Conservation (phyloP, 2,797 vertebrate genomes). For the Microctenopoma steveboyesi region DNA sequence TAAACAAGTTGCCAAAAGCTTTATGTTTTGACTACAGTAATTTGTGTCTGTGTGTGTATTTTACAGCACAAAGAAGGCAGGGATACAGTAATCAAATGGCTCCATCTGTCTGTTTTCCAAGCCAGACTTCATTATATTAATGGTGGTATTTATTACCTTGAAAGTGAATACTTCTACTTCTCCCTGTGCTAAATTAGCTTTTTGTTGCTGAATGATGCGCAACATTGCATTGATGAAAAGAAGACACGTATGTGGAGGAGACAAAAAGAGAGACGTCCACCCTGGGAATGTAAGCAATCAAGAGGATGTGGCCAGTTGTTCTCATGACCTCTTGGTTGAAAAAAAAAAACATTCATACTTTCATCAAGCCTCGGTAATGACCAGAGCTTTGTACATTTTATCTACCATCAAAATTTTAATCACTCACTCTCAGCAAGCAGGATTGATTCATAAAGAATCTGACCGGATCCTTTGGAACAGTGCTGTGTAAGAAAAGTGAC, state of each 20-base stretch:
- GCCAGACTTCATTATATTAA: conserved; percentile 58
- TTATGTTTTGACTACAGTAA: conserved; percentile 40
- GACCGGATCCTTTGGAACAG: conserved; percentile 48
- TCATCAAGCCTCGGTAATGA: conserved; percentile 18
- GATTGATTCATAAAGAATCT: conserved; percentile 46
- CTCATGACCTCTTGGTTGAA: conserved; percentile 69
- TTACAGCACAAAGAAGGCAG: conserved; percentile 33
- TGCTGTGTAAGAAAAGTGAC: not conserved
- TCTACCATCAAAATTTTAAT: conserved; percentile 49
- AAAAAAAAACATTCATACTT: conserved; percentile 6
- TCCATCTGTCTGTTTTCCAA: conserved; percentile 62
- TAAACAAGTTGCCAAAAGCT: conserved; percentile 29
- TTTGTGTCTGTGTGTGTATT: conserved; percentile 27
- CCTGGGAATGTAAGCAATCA: conserved; percentile 69
- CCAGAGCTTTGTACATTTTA: conserved; percentile 56
- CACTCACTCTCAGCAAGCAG: conserved; percentile 48
- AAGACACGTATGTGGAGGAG: conserved; percentile 52
- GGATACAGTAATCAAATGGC: conserved; percentile 55
- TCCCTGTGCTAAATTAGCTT: conserved; percentile 56
- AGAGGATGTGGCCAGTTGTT: conserved; percentile 77
- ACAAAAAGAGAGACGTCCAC: conserved; percentile 65
- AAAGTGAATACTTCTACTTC: conserved; percentile 56
- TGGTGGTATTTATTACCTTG: conserved; percentile 56
- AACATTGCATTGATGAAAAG: conserved; percentile 49
- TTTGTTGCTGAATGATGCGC: conserved; percentile 63